Evolutionary conservation across 2,797 vertebrate genomes (phyloP), one percentile per base, ranked within the genome.

Genomic region (Acrossocheilus wenchowensis): DNA sequence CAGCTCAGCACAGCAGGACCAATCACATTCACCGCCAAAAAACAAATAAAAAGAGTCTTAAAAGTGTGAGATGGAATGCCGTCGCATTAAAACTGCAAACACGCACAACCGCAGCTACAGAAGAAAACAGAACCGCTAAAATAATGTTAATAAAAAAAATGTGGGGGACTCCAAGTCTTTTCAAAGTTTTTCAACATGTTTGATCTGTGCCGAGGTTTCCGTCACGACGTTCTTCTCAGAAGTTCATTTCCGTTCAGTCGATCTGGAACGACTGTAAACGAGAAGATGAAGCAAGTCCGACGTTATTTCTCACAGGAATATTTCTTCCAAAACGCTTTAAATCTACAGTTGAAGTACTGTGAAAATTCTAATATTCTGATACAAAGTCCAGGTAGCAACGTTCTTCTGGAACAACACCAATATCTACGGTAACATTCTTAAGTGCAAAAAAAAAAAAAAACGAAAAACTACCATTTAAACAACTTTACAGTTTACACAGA

Each of bases 161-260:
- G 48, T 5, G 52, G 45, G 74, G 72, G 88, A 86, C 57, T 78
- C 87, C 66, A 89, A 90, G 91, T 93, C 89, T 88, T 90, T 90
- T 87, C 84, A 93, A 93, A 93, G 85, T 86, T 87, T 84, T 48
- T 45, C 41, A 83, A 87, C 89, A 88, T 57, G 89, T 92, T 88
- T 68, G 87, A 90, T 86, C 66, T 68, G 34, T 36, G 64, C 64
- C n/a, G 62, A 89, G 92, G 88, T 89, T 75, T 88, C 88, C 83
- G 66, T 71, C 78, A n/a, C 82, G 19, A 74, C 39, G 5, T n/a
- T 75, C 83, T 77, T 75, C 78, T 85, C 57, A 15, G 19, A 39
- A 2, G 21, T 54, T 96, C 90, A 99, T 89, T 98, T 99, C 92
- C 98, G 96, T 91, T 99, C 98, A 79, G 97, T 97, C 84, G 98